Base-by-base conservation (phyloP, 1,140 invertebrate species). In the Idris sp. region DNA sequence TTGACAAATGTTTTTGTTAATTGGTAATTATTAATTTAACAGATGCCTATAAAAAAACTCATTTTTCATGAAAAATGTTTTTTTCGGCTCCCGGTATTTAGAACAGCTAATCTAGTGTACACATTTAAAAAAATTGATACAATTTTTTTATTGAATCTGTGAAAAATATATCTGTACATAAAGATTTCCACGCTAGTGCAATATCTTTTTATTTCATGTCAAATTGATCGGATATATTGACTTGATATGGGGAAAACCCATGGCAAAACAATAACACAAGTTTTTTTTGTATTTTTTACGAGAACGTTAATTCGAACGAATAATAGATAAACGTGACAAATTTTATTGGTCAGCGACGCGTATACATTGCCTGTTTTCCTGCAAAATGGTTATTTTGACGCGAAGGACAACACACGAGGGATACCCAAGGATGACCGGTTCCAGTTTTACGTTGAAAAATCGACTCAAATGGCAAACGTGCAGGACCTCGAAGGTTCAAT, bases 341-440 rank as follows among this genome's bases (percentile, higher is more conserved):
- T 76, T 76, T 71, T 69, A 76, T 69, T 59, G 35, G 16, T 48
- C 59, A 13, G 43, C 41, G 16, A 35, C 7, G 44, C 51, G 51
- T 72, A 62, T 25, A 51, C 30, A 30, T 56, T 46, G 40, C 54
- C 18, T 49, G 40, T 67, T 74, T 74, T 67, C 49, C 53, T 48
- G 38, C 54, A 56, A 74, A 74, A 67, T 67, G 71, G 53, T 36
- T 79, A 77, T 80, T 80, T 80, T 72, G 77, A 69, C 75, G 36
- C 68, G 75, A 77, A 79, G 75, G 79, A 79, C 76, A 40, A 68
- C 67, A 71, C 67, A 71, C 61, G 35, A 46, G 62, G 33, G 56
- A 58, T 64, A 79, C 65, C n/a, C 77, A 79, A 75, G 79, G 77
- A 80, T 77, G 56, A 79, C 79, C 76, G 54, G 74, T 72, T 74